These are phyloP conservation scores for Nysson spinosus DNA, from an alignment of 2,888 invertebrate species.

Conservation along the genomic window DNA sequence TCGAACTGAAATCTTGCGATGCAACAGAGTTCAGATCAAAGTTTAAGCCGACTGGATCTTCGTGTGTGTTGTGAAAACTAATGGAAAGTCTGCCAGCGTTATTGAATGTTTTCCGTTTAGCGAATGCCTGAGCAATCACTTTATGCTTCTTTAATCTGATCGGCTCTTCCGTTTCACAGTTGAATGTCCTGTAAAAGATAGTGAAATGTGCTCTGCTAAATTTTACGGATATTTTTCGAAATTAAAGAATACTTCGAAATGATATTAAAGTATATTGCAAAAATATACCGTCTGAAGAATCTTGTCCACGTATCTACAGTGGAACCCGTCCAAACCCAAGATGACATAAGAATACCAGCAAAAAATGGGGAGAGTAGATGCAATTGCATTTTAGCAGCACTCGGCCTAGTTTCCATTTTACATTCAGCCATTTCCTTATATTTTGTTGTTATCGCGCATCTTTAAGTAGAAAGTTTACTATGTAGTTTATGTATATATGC, in stretches of 20 bases:
- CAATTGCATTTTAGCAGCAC: conserved; percentile 88
- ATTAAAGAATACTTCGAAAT: no score
- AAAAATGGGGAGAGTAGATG: conserved; percentile 91
- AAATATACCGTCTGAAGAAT: conserved; percentile 86
- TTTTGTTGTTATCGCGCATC: conserved; percentile 77
- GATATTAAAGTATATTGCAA: neutral
- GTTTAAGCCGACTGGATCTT: conserved; percentile 92
- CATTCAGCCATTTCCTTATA: conserved; percentile 79
- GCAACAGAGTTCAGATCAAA: conserved; percentile 86
- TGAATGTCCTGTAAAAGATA: conserved; percentile 85
- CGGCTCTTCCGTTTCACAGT: conserved; percentile 83
- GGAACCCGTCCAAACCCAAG: conserved; percentile 95
- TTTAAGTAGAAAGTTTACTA: conserved; percentile 53
- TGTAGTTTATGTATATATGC: neutral
- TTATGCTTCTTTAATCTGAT: conserved; percentile 90
- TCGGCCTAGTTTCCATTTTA: conserved; percentile 85
- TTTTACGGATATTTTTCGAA: no score
- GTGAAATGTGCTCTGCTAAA: no score
- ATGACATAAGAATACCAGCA: conserved; percentile 92
- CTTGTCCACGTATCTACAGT: conserved; percentile 92
- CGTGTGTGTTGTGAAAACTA: conserved; percentile 90
- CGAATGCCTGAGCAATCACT: conserved; percentile 94
- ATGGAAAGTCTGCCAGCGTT: conserved; percentile 91
- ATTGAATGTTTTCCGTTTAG: conserved; percentile 90
- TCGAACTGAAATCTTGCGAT: conserved; percentile 91